A percentile compares a stretch with the other conserved stretches of the same genome.
These are phyloP conservation scores for Hypotaenidia okinawae DNA, from an alignment of 2,797 vertebrate species.

Conservation along the genomic window DNA sequence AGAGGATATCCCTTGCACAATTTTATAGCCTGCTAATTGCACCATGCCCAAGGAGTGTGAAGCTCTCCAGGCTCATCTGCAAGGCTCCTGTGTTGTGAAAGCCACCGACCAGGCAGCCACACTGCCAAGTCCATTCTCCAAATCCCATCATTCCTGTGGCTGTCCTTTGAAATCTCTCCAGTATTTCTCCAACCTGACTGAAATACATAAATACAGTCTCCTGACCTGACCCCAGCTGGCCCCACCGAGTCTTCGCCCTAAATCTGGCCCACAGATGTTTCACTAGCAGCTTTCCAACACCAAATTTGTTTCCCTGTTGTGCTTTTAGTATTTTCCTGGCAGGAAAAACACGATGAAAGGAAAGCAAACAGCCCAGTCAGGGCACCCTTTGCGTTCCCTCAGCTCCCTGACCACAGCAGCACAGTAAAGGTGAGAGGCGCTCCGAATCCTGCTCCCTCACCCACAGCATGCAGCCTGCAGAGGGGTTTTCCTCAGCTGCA, in stretches of 20 bases:
- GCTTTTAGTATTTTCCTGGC: background rate
- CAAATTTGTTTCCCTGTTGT: background rate
- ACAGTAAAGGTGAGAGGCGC: background rate
- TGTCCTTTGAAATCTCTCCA: background rate
- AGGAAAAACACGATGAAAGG: rapidly evolving
- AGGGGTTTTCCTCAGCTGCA: background rate
- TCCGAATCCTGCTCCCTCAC: background rate
- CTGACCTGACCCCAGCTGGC: background rate
- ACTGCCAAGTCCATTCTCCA: background rate
- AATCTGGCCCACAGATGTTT: background rate
- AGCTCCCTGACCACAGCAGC: background rate
- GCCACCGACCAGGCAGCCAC: background rate
- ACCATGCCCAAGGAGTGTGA: background rate
- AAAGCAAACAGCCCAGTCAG: background rate
- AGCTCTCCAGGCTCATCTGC: background rate
- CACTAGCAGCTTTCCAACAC: background rate
- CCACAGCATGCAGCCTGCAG: background rate
- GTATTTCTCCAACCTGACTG: background rate
- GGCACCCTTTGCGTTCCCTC: background rate
- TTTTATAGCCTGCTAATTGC: background rate
- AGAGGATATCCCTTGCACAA: background rate
- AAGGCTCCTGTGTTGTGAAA: background rate
- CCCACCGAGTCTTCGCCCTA: background rate
- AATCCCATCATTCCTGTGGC: background rate
- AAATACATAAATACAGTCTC: background rate